Evolutionary conservation across 1,140 invertebrate genomes (phyloP), one percentile per base, ranked within the genome.

Genomic region (Drosophila bocki): DNA sequence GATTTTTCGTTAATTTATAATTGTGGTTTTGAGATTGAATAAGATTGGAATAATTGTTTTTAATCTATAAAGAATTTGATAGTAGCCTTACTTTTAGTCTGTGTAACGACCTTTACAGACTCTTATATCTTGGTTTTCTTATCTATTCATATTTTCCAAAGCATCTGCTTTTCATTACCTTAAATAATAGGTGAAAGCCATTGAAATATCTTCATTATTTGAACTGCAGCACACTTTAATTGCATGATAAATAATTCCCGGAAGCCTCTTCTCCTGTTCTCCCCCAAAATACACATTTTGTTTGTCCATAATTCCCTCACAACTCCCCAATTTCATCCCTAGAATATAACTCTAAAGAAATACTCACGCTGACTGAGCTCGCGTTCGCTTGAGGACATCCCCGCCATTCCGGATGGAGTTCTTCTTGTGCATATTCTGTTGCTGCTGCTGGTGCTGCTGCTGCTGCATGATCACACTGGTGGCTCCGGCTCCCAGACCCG

Each of bases 281-380:
- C 53, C 53, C 53, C 37, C 0, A 11, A 47, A 22, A 26, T 22
- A 26, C 7, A 48, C 45, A 26, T 48, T 26, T 59, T 22, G 37
- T 22, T 19, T 32, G 22, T 19, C 3, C 35, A 39, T 11, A 29
- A 29, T 56, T 39, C n/a, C 60, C n/a, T 0, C 11, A 19, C 9
- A 26, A 32, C 37, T 45, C 17, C 39, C 12, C 17, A 17, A 3
- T n/a, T 37, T 54, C n/a, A 13, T 26, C 17, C 19, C 29, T 19
- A 9, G 0, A 9, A 4, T 42, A n/a, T 45, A 12, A 19, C 13
- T 33, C 15, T 37, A 8, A 13, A 15, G 9, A 5, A 50, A 47
- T 71, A 94, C 95, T 95, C 94, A 96, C 95, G 95, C 95, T 75
- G 94, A 95, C 90, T 96, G 95, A 60, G 95, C 93, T 75, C 96